These are phyloP conservation scores for Aphidius ervi DNA, from an alignment of 1,140 invertebrate species.

Conservation along the genomic window DNA sequence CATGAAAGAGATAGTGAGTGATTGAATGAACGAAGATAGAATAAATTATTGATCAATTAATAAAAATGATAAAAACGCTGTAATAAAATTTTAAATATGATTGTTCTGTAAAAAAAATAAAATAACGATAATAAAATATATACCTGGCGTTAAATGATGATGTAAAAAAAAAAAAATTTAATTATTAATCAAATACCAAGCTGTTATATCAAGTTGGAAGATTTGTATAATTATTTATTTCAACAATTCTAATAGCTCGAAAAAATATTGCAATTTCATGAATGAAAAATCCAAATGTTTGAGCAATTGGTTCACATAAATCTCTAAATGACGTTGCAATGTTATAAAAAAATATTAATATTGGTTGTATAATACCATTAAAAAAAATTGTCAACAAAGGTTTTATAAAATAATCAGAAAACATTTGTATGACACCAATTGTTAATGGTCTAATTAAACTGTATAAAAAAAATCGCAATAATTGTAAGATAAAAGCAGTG, in stretches of 20 bases:
- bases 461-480: constrained; percentile 56
- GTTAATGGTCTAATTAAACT: constrained; percentile 58
- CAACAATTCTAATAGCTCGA: constrained; percentile 51
- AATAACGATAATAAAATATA: constrained; percentile 46
- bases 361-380: constrained; percentile 62
- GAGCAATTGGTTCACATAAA: constrained; percentile 59
- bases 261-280: constrained; percentile 50
- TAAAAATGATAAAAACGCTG: constrained; percentile 42
- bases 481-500: constrained; percentile 60
- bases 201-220: constrained; percentile 26
- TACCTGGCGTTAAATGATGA: constrained; percentile 40
- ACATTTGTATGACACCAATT: constrained; percentile 59
- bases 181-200: neutral
- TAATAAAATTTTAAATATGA: constrained; percentile 28
- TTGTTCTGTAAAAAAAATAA: constrained; percentile 48
- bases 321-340: constrained; percentile 59
- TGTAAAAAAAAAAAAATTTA: neutral
- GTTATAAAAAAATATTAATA: constrained; percentile 61
- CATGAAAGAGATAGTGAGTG: no score
- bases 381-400: constrained; percentile 61
- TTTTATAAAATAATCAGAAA: constrained; percentile 65
- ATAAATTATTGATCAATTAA: constrained; percentile 44
- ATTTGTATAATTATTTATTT: constrained; percentile 35
- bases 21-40: no score
- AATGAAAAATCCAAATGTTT: constrained; percentile 53